Percentiles rank a stretch among this genome's conserved stretches.
phyloP scores from a whole-genome alignment of 2,797 vertebrate genomes.

The Setipinna tenuifilis region DNA sequence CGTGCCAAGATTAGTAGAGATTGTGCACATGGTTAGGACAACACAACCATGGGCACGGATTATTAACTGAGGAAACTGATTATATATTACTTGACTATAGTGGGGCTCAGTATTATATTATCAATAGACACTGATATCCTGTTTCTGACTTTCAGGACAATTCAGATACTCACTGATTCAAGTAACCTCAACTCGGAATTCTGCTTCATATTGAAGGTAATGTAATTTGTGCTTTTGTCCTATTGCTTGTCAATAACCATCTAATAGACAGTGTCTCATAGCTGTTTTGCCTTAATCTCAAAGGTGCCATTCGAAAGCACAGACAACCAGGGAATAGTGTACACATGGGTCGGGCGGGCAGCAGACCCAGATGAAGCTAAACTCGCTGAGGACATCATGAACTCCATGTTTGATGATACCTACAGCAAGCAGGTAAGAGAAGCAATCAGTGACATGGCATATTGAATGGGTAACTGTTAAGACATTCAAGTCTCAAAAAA shows the following conservation, averaged over 20 bases:
- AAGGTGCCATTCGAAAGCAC: conserved; percentile 98
- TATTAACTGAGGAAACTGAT: too few species aligned
- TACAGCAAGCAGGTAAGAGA: conserved; percentile 94
- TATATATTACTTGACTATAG: too few species aligned
- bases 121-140: not conserved
- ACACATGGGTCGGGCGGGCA: conserved; percentile 96
- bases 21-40: too few species aligned
- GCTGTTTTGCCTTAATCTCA: not conserved
- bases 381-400: conserved; percentile 95
- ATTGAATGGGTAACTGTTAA: not conserved
- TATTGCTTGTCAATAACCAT: not conserved
- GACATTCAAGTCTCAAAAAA: not conserved
- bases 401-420: conserved; percentile 93
- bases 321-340: conserved; percentile 97
- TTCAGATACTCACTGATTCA: conserved; percentile 92
- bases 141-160: conserved; percentile 78
- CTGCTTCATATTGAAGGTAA: conserved; percentile 96
- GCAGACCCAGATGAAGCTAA: conserved; percentile 96
- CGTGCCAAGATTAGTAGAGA: too few species aligned
- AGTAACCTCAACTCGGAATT: conserved; percentile 95
- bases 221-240: conserved; percentile 14
- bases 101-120: not conserved
- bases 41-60: too few species aligned
- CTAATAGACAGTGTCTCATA: not conserved
- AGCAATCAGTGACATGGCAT: not conserved